Evolutionary conservation across 2,797 vertebrate genomes (phyloP), one percentile per base, ranked within the genome.

Genomic region (Echeneis naucrates): DNA sequence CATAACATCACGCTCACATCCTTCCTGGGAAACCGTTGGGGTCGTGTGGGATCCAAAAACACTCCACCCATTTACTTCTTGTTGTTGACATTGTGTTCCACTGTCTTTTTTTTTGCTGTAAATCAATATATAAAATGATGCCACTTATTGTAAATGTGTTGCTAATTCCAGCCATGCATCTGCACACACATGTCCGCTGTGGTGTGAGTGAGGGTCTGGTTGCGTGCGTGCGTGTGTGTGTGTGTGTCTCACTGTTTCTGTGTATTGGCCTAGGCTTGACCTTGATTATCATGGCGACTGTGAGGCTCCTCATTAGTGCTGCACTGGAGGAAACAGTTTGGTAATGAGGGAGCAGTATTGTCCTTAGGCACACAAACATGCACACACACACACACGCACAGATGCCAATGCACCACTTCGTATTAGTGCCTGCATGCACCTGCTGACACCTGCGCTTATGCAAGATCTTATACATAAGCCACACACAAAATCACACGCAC

Each of bases 231-330:
- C 65, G 19, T 33, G 45, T 56, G 56, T 70, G 56, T 48, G 48
- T 30, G 75, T 56, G 30, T 68, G 63, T 64, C 57, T 65, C 67
- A 65, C 33, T 58, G 56, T 26, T 57, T 80, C 5, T 77, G 72
- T 80, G 66, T 81, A 63, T 81, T 89, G 89, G 91, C 88, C 91
- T 86, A 88, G 87, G 88, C 84, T 87, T 94, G 93, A 94, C 93
- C 94, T 94, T 94, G 91, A 89, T 92, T 92, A 90, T 87, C 90
- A 86, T 89, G 57, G 81, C 89, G 90, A 90, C 79, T 80, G 81
- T 83, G 85, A 89, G 86, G 77, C 78, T 91, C 81, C 94, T 94
- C 92, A 94, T 95, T 94, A 94, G 87, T 74, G 90, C 80, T 81
- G 82, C 85, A 88, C 86, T 87, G 80, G 84, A 89, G 88, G 91